Percentiles rank a stretch among this genome's conserved stretches.
Evolutionary conservation across 2,888 invertebrate genomes (phyloP).

Genomic region (Caenorhabditis sp.): DNA sequence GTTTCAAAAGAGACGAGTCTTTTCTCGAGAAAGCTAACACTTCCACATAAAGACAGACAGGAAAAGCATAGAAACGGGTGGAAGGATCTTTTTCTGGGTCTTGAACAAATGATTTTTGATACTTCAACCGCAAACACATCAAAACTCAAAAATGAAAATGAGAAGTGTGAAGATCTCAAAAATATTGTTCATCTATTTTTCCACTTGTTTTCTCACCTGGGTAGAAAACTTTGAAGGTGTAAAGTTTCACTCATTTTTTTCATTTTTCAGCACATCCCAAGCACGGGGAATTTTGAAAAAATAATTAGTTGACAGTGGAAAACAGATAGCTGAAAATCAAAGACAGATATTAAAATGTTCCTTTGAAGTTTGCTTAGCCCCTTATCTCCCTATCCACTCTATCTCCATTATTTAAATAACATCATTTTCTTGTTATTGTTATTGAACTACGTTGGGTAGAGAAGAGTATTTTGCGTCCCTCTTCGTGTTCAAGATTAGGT

Average conservation of each 20-base stretch:
- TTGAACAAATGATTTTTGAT: constrained; percentile 38
- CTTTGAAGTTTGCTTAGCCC: constrained; percentile 4
- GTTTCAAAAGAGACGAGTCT: constrained; percentile 6
- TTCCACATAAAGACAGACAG: constrained; percentile 22
- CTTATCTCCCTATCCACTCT: neutral
- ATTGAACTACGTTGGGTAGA: constrained; percentile 51
- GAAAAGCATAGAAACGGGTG: constrained; percentile 31
- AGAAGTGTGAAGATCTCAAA: neutral
- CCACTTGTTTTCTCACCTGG: constrained; percentile 1
- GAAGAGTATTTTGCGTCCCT: constrained; percentile 36
- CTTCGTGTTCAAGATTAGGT: constrained; percentile 60
- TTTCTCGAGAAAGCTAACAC: constrained; percentile 29
- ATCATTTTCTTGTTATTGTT: constrained; percentile 57
- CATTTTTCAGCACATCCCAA: too few species aligned
- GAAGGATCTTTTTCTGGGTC: neutral
- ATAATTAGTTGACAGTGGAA: neutral
- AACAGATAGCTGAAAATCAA: neutral
- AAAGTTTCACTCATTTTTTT: too few species aligned
- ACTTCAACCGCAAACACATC: constrained; percentile 19
- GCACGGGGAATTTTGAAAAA: neutral
- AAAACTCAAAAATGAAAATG: constrained; percentile 8
- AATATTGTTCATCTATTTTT: too few species aligned
- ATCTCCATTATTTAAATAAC: constrained; percentile 45
- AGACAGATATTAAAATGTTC: too few species aligned
- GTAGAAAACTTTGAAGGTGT: constrained; percentile 6